These are phyloP conservation scores for Tauraco hartlaubi DNA, from an alignment of 2,797 vertebrate species.

Conservation along the genomic window DNA sequence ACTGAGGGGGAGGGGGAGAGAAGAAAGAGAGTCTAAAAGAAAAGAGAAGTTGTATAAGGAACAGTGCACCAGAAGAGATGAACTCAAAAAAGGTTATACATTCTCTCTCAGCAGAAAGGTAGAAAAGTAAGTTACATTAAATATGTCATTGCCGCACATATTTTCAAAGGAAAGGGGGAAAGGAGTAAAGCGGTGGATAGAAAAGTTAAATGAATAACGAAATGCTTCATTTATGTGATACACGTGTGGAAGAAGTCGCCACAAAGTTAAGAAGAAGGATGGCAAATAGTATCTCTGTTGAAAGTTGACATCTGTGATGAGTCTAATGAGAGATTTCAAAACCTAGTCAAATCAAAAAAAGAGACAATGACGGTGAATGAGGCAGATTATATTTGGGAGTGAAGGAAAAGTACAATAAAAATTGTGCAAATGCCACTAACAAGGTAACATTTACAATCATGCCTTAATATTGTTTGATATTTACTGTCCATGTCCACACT, in stretches of 20 bases:
- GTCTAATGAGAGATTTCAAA: background rate
- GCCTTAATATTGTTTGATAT: slow-evolving; percentile 51
- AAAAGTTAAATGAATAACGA: background rate
- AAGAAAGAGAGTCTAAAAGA: background rate
- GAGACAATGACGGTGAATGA: background rate
- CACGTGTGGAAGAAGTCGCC: background rate
- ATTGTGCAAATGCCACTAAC: slow-evolving; percentile 64
- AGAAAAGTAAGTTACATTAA: background rate
- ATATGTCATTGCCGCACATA: background rate
- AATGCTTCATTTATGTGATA: background rate
- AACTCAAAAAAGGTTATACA: background rate
- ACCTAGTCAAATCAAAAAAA: background rate
- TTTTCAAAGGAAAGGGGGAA: background rate
- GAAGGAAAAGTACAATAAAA: slow-evolving; percentile 42
- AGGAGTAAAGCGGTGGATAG: background rate
- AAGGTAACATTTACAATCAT: slow-evolving; percentile 43
- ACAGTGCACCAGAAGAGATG: background rate
- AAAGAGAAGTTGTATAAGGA: background rate
- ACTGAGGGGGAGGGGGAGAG: background rate
- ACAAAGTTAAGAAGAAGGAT: background rate
- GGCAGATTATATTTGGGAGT: background rate
- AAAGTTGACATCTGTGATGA: background rate
- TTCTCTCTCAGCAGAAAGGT: background rate
- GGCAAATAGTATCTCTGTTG: background rate
- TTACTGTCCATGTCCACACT: background rate